phyloP scores from a whole-genome alignment of 2,113 vertebrate species.

The Aythya baeri region DNA sequence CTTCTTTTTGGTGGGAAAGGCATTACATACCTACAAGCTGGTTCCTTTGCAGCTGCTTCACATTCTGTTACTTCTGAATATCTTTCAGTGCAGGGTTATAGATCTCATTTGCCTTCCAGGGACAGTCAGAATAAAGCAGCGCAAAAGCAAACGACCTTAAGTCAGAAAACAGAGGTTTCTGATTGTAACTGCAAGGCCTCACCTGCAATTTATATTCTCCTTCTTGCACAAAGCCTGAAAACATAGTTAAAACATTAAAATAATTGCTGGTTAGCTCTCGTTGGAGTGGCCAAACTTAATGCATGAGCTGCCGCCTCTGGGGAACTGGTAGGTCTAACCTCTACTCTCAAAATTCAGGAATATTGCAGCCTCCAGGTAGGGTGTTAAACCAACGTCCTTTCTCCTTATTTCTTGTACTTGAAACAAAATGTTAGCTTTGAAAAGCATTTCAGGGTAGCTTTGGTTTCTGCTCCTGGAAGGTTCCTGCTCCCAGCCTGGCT shows the following conservation, averaged over 20 bases:
- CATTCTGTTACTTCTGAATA: conserved; percentile 57
- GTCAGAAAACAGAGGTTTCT: conserved; percentile 63
- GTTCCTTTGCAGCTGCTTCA: conserved; percentile 25
- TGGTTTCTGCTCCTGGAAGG: neutral
- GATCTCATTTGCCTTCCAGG: conserved; percentile 70
- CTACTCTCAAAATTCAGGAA: neutral
- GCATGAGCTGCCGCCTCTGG: neutral
- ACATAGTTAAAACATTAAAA: conserved; percentile 60
- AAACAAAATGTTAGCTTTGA: neutral
- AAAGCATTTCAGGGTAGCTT: fast-evolving
- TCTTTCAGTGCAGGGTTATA: conserved; percentile 52
- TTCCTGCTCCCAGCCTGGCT: neutral
- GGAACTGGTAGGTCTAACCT: conserved; percentile 32
- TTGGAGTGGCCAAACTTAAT: conserved; percentile 34
- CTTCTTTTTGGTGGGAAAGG: neutral
- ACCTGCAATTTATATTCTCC: conserved; percentile 65
- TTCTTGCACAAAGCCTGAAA: conserved; percentile 52
- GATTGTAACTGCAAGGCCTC: conserved; percentile 37
- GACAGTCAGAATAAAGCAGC: conserved; percentile 62
- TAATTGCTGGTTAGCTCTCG: conserved; percentile 6
- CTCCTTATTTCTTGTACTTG: neutral
- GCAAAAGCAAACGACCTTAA: conserved; percentile 68
- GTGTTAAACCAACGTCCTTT: conserved; percentile 41
- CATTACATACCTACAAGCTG: neutral
- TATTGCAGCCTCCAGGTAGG: conserved; percentile 44